Base-by-base conservation (phyloP, 2,113 vertebrate genomes). In the Picathartes gymnocephalus region DNA sequence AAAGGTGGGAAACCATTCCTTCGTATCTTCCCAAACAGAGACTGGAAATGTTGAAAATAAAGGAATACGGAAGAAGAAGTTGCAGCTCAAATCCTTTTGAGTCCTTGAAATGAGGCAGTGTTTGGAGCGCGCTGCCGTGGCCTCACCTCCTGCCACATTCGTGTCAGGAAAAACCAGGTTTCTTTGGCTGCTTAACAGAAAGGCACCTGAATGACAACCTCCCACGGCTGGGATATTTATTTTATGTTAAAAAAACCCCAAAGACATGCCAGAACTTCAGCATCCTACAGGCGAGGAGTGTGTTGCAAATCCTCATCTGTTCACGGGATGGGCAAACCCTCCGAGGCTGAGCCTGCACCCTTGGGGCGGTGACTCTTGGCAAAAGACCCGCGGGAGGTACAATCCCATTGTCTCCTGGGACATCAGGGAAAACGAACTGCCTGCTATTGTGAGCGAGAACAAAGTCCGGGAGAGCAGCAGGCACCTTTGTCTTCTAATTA, bases 401-500 rank as follows among this genome's bases (percentile, higher is more conserved):
- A 31, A 66, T 31, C 30, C 79, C 81, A 17, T 73, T 19, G 4
- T 76, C 86, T 93, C 87, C 70, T 0, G 45, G 71, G 84, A 51
- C 74, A 70, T 13, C 3, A 1, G 12, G 30, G 56, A 88, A 88
- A 88, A 92, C 79, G 69, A 94, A 58, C 54, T 66, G 74, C 81
- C 69, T 74, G 71, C 35, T 92, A n/a, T 88, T 58, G 56, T 23
- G 47, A 66, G 65, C 0, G 1, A 85, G 89, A 91, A 95, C 83
- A 89, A 91, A 93, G 90, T 4, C 12, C 0, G 10, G 47, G 64
- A 58, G 87, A 93, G 94, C 95, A 95, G 93, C 94, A 94, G 92
- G 90, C 92, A 94, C 81, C 88, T 96, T 95, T 96, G 92, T 93
- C 82, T 95, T 64, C 90, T 88, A 85, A 94, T 95, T 95, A 95